Evolutionary conservation across 2,888 invertebrate genomes (phyloP).

Genomic region (Zaprionus obscuricornis): DNA sequence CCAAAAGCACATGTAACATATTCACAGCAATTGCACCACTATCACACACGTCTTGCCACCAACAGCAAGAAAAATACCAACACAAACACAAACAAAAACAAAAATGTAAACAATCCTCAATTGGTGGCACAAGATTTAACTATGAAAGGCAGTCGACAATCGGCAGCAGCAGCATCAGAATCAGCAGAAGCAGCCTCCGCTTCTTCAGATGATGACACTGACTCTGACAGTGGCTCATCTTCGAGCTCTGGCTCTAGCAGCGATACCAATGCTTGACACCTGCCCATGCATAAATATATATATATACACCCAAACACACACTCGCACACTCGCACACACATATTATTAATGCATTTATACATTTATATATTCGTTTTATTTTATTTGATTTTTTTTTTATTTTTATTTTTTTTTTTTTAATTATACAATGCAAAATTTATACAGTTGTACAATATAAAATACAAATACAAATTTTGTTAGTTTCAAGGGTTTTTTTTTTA

Average conservation of each 20-base stretch:
- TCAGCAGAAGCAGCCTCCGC: background rate
- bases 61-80: too few species aligned
- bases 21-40: constrained; percentile 18
- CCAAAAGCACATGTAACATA: constrained; percentile 37
- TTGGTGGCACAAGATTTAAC: constrained; percentile 66
- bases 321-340: constrained; percentile 9
- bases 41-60: constrained; percentile 51
- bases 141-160: constrained; percentile 36
- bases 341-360: constrained; percentile 21
- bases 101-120: too few species aligned
- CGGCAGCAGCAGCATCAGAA: too few species aligned
- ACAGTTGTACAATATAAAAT: constrained; percentile 13
- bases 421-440: constrained; percentile 30
- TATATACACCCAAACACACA: constrained; percentile 6
- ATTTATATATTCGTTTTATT: constrained; percentile 7
- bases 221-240: constrained; percentile 35
- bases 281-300: constrained; percentile 1
- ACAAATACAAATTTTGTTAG: background rate
- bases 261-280: constrained; percentile 16
- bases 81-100: constrained; percentile 1
- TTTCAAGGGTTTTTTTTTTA: constrained; percentile 18
- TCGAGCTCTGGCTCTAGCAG: constrained; percentile 30
- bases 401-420: constrained; percentile 22
- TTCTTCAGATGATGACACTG: constrained; percentile 33
- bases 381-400: too few species aligned